Conservation (phyloP, 2,113 vertebrate species). For the Dicrurus megarhynchus region DNA sequence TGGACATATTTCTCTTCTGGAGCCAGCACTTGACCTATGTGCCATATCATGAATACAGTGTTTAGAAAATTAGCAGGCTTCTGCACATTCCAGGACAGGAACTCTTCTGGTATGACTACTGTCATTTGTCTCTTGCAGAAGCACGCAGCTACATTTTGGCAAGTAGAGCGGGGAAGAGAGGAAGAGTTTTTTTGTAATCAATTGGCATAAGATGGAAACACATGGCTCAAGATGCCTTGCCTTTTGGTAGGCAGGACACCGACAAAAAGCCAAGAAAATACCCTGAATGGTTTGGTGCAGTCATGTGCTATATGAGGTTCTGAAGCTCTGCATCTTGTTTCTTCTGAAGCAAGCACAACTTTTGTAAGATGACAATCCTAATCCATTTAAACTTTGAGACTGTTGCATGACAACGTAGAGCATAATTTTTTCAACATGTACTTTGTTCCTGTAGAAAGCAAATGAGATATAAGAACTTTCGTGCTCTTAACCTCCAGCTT, state of each 20-base stretch:
- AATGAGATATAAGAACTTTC: neutral
- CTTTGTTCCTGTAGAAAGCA: neutral
- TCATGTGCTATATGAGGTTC: neutral
- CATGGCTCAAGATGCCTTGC: neutral
- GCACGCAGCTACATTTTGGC: neutral
- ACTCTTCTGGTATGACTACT: neutral
- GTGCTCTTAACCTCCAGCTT: neutral
- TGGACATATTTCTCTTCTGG: neutral
- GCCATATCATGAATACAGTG: neutral
- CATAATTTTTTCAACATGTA: neutral
- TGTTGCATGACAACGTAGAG: neutral
- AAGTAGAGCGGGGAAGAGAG: neutral
- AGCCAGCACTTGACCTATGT: neutral
- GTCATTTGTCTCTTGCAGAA: neutral
- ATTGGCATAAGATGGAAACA: neutral
- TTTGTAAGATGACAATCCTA: neutral
- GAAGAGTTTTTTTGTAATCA: neutral
- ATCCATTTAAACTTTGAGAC: neutral
- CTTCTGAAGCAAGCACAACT: neutral
- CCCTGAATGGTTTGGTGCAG: neutral
- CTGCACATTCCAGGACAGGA: neutral
- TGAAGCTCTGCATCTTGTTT: neutral
- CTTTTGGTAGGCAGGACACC: neutral
- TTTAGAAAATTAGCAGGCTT: neutral
- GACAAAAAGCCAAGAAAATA: neutral